Evolutionary conservation across 2,797 vertebrate species (phyloP).

Genomic region (Meriones psammophilus): DNA sequence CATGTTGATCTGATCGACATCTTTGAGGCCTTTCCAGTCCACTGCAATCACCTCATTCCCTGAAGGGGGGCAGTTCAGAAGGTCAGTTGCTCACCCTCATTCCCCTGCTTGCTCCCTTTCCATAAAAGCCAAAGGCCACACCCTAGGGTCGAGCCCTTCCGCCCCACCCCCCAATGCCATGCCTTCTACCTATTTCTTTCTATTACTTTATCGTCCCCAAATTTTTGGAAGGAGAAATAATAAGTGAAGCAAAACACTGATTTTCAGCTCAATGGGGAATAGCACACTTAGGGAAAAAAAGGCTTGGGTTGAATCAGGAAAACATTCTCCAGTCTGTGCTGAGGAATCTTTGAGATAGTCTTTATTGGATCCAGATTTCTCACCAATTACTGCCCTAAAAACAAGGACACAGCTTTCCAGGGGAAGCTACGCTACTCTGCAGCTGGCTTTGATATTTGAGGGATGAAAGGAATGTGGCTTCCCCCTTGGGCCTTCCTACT

Average conservation of each 20-base stretch:
- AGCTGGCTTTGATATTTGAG: background rate
- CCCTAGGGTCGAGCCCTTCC: background rate
- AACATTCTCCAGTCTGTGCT: background rate
- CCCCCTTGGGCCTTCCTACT: background rate
- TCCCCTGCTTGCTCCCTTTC: background rate
- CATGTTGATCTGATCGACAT: slow-evolving; percentile 98
- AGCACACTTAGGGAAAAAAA: slow-evolving; percentile 18
- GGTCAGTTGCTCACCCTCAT: background rate
- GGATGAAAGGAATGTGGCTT: background rate
- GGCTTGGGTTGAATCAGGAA: background rate
- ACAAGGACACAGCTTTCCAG: background rate
- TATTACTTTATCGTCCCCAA: background rate
- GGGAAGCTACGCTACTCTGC: background rate
- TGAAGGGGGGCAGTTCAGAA: slow-evolving; percentile 74
- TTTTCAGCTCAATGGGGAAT: slow-evolving; percentile 44
- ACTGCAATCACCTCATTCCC: slow-evolving; percentile 97
- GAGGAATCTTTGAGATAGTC: background rate
- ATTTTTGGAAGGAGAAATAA: background rate
- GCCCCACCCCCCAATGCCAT: no score
- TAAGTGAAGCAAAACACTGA: slow-evolving; percentile 14
- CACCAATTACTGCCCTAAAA: background rate
- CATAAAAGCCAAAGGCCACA: background rate
- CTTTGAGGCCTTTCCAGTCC: slow-evolving; percentile 97
- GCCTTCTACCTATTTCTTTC: background rate
- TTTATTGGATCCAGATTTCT: background rate